Percentiles rank a stretch among this genome's conserved stretches.
These are phyloP conservation scores for Oikopleura vanhoeffeni DNA, from an alignment of 23 tunicate species.

Conservation along the genomic window DNA sequence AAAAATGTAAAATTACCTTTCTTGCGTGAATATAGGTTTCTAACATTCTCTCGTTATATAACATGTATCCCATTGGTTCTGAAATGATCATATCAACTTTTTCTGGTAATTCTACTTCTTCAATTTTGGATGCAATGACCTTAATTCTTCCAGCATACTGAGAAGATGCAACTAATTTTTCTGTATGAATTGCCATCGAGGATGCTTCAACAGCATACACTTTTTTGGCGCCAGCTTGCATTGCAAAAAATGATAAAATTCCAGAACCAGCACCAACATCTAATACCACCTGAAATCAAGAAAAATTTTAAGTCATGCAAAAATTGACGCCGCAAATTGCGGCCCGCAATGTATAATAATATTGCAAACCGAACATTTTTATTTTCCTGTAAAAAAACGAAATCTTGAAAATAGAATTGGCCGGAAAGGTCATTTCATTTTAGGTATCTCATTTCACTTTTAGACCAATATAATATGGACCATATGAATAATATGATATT, in stretches of 20 bases:
- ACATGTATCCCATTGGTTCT: constrained; percentile 99
- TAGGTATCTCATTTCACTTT: no score
- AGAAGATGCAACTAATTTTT: constrained; percentile 49
- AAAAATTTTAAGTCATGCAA: no score
- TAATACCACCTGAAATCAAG: constrained; percentile 42
- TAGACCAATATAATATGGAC: no score
- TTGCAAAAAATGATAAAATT: constrained; percentile 93
- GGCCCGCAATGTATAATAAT: no score
- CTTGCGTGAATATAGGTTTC: constrained; percentile 92
- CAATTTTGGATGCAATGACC: constrained; percentile 86
- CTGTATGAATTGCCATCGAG: constrained; percentile 88
- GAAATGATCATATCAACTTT: constrained; percentile 88
- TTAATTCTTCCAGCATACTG: constrained; percentile 86
- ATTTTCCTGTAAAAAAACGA: no score
- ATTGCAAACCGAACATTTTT: no score
- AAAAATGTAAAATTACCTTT: no score
- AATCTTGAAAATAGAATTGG: no score
- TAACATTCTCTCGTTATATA: constrained; percentile 89
- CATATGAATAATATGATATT: no score
- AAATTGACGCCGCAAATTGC: no score
- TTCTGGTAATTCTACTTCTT: constrained; percentile 78
- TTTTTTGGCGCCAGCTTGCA: constrained; percentile 99
- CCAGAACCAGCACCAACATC: constrained; percentile 99
- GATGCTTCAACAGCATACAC: constrained; percentile 99
- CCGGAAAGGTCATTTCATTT: no score